Base-by-base conservation (phyloP, 30 jellyfish, hydroid and myxozoan species). In the Mastigias papua region DNA sequence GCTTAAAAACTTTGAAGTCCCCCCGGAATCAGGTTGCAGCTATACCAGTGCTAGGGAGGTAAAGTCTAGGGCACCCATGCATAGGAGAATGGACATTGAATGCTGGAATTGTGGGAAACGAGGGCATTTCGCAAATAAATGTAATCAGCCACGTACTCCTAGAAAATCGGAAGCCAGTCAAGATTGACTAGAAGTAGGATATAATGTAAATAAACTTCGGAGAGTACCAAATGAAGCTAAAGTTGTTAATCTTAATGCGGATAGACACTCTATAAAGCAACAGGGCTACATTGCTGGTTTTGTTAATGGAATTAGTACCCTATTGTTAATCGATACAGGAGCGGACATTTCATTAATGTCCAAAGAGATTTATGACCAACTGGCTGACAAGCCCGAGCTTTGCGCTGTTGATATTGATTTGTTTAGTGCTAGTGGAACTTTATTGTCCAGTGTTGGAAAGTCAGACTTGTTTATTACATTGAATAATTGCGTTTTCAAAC, bases 81-180 rank as follows among this genome's bases (percentile, higher is more conserved):
- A n/a, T n/a, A n/a, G n/a, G 48, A 64, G 2, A 25, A 32, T 32
- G 31, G 74, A 37, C 54, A 42, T 42, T 15, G 13, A 42, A 15
- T 42, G 54, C 54, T 42, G 54, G 80, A 69, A 69, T 69, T 33
- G 51, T 34, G 54, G 80, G 2, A 29, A 29, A 31, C 34, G 27
- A 37, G 81, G 81, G 42, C 81, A 69, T 69, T 69, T 69, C 30
- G 58, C 33, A 25, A 69, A 69, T 11, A 69, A 69, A 69, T 69
- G 80, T 46, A 26, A 33, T 25, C 57, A 69, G 50, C 80, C 80
- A 13, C 58, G 57, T 27, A 33, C 26, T 21, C 77, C 77, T 34
- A 69, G 58, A 27, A 60, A 60, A 21, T 19, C 72, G 7, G 72
- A 60, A 27, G 0, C 72, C 17, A 68, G 0, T 28, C 54, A 68